phyloP scores from a whole-genome alignment of 2,113 vertebrate species.

The Gorsachius goisagi region DNA sequence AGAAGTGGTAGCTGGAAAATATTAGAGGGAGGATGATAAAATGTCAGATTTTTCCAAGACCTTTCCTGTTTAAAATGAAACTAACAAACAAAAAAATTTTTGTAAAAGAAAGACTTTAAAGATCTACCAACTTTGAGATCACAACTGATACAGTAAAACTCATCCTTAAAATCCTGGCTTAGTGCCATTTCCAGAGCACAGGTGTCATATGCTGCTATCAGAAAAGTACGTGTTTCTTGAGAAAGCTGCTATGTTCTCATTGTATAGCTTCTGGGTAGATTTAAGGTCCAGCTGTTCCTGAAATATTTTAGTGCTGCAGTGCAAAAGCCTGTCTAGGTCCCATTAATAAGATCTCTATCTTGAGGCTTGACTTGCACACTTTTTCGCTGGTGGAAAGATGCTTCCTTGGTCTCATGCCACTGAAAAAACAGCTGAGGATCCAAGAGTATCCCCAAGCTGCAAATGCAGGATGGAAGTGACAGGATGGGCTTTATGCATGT shows the following conservation, averaged over 20 bases:
- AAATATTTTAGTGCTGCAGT: not conserved
- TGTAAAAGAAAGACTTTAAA: not conserved
- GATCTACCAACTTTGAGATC: not conserved
- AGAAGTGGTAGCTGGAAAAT: not conserved
- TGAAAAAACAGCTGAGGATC: not conserved
- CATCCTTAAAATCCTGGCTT: not conserved
- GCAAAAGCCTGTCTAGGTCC: not conserved
- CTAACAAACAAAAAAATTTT: not conserved
- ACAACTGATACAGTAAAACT: not conserved
- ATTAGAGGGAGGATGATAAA: not conserved
- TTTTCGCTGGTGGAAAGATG: not conserved
- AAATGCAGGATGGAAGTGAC: not conserved
- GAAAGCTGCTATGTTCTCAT: not conserved
- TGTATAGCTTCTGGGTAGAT: not conserved
- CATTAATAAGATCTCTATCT: not conserved
- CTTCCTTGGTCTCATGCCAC: not conserved
- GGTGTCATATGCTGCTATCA: not conserved
- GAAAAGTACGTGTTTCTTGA: not conserved
- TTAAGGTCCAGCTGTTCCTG: conserved; percentile 19
- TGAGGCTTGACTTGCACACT: not conserved
- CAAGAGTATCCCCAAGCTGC: not conserved
- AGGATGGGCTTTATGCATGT: not conserved
- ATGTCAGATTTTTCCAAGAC: not conserved
- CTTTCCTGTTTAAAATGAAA: not conserved
- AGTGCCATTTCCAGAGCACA: not conserved